Conservation (phyloP, 2,113 vertebrate genomes). For the Corythornis vintsioides region DNA sequence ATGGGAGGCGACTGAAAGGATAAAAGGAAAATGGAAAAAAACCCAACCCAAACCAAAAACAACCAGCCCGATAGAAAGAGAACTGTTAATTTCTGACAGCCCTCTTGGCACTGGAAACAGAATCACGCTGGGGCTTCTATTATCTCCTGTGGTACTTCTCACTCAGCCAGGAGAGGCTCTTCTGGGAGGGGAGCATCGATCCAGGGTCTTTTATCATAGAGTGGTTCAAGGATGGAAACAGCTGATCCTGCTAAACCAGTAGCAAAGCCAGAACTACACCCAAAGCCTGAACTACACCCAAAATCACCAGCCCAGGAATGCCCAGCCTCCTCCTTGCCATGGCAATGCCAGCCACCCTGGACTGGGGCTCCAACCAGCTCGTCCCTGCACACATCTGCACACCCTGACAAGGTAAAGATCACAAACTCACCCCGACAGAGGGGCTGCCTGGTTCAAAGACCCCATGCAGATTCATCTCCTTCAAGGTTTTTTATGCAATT, state of each 20-base stretch:
- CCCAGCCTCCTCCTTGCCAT: not conserved
- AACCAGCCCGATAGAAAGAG: not conserved
- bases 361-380: accelerated
- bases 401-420: not conserved
- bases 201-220: accelerated
- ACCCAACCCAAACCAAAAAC: not conserved
- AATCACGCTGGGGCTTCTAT: not conserved
- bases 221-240: not conserved
- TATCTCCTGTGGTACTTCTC: not conserved
- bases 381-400: accelerated
- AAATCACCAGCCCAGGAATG: not conserved
- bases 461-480: not conserved
- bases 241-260: not conserved
- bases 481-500: not conserved
- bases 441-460: not conserved
- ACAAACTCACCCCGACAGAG: not conserved
- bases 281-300: not conserved
- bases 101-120: not conserved
- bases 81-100: not conserved
- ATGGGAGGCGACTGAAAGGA: not conserved
- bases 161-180: not conserved
- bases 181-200: not conserved
- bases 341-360: not conserved
- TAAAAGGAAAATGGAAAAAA: not conserved
- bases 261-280: not conserved